Percentiles rank a stretch among this genome's conserved stretches.
Conservation (phyloP, 2,888 invertebrate species). For the Drosophila meridiana region DNA sequence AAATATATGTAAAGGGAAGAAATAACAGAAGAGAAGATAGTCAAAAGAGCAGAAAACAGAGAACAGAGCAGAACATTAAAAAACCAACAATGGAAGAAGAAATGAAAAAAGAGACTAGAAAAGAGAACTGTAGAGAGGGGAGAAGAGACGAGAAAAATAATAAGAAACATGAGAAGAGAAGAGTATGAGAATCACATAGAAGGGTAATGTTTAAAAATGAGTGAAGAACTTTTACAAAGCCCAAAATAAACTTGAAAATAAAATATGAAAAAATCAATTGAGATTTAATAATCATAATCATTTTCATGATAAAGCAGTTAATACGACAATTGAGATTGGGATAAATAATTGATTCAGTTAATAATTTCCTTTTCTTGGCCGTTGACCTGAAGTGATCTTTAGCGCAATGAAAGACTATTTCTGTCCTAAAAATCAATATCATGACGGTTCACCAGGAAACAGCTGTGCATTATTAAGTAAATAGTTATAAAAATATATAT, state of each 20-base stretch:
- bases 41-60: no score
- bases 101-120: not conserved
- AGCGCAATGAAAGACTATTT: slow-evolving; percentile 30
- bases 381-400: slow-evolving; percentile 2
- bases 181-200: not conserved
- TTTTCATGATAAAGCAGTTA: no score
- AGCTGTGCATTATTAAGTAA: slow-evolving; percentile 33
- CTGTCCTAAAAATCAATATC: slow-evolving; percentile 39
- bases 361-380: not conserved
- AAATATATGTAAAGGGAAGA: no score
- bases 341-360: not conserved
- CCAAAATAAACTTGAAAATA: not conserved
- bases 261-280: not conserved
- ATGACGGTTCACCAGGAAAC: slow-evolving; percentile 1
- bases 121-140: not conserved
- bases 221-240: not conserved
- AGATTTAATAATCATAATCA: no score
- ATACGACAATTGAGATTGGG: not conserved
- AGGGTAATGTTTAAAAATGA: not conserved
- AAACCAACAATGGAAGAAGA: not conserved
- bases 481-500: slow-evolving; percentile 35
- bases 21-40: no score
- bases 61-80: no score
- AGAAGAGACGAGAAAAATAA: not conserved
- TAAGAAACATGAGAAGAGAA: not conserved